A percentile compares a stretch with the other conserved stretches of the same genome.
Conservation (phyloP, 2,113 vertebrate genomes). For the Cyanoderma ruficeps region DNA sequence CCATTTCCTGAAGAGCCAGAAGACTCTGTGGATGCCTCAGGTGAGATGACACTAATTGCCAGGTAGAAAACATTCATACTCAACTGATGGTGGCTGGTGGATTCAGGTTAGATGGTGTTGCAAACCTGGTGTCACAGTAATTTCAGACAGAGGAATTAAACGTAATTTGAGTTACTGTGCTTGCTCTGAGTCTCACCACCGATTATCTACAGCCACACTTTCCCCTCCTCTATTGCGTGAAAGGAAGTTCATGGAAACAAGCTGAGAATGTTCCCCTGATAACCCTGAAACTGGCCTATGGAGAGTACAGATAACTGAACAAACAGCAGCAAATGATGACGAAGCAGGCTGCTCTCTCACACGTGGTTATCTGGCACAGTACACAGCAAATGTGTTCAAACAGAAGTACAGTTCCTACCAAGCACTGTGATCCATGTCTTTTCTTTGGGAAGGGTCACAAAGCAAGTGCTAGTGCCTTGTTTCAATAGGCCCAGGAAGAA, state of each 20-base stretch:
- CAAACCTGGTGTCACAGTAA: background rate
- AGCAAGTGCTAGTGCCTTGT: background rate
- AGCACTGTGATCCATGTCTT: background rate
- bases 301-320: background rate
- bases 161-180: background rate
- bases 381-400: background rate
- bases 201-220: background rate
- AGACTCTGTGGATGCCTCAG: constrained; percentile 82
- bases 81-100: background rate
- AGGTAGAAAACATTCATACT: background rate
- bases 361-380: background rate
- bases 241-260: background rate
- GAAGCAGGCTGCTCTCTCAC: background rate
- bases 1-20: constrained; percentile 80
- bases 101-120: background rate
- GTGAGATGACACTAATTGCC: constrained; percentile 58
- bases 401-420: background rate
- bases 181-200: background rate
- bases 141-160: background rate
- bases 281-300: background rate
- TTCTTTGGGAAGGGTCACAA: background rate
- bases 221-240: background rate
- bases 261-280: background rate
- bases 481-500: background rate
- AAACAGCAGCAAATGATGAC: background rate